phyloP scores from a whole-genome alignment of 2,797 vertebrate species.

The Myotis vivesi region DNA sequence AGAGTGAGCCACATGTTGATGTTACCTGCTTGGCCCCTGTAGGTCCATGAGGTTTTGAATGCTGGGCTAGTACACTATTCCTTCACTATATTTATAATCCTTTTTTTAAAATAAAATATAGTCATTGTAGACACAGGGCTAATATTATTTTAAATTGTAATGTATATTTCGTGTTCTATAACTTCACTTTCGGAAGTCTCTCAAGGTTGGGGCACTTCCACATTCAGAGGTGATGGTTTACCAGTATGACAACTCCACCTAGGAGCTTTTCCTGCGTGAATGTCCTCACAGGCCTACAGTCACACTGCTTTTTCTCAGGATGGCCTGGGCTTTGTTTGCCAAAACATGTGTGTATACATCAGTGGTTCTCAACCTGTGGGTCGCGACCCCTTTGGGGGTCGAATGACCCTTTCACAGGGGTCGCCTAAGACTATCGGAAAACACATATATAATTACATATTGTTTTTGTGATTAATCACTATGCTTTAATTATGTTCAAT shows the following conservation, averaged over 20 bases:
- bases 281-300: background rate
- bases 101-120: background rate
- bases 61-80: background rate
- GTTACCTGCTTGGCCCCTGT: background rate
- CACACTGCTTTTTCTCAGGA: background rate
- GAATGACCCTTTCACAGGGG: too few species aligned
- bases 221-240: background rate
- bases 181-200: background rate
- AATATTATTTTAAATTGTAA: background rate
- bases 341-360: background rate
- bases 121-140: background rate
- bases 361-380: too few species aligned
- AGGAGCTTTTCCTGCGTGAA: background rate
- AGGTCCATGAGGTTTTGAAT: background rate
- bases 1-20: background rate
- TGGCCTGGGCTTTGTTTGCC: background rate
- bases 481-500: too few species aligned
- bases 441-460: too few species aligned
- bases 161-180: background rate
- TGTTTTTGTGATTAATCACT: too few species aligned
- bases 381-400: too few species aligned
- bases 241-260: background rate
- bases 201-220: background rate
- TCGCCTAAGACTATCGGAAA: too few species aligned
- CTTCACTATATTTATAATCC: background rate